Percentiles rank a stretch among this genome's conserved stretches.
Evolutionary conservation across 2,113 vertebrate species (phyloP).

Genomic region (Chaetorhynchus papuensis): DNA sequence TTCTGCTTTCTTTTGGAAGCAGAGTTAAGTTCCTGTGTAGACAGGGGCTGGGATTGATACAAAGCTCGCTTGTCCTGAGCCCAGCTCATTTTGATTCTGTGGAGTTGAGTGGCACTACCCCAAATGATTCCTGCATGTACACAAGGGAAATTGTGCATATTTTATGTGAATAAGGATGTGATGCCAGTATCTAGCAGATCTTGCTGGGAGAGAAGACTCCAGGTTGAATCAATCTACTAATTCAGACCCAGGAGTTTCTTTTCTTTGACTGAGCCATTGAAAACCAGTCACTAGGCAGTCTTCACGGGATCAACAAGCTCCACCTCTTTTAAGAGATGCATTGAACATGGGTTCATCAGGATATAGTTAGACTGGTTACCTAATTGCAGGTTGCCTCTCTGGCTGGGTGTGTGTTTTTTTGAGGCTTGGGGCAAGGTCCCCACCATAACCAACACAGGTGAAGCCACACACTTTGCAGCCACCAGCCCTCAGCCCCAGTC

Average conservation of each 20-base stretch:
- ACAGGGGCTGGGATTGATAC: not conserved
- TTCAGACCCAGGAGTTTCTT: not conserved
- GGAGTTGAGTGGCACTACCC: not conserved
- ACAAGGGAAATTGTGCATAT: fast-evolving
- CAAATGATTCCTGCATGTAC: not conserved
- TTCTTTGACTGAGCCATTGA: not conserved
- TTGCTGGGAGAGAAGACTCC: not conserved
- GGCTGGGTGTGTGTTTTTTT: not conserved
- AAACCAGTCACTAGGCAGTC: not conserved
- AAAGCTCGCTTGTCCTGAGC: not conserved
- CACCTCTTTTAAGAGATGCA: not conserved
- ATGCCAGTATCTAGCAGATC: not conserved
- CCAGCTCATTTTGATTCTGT: fast-evolving
- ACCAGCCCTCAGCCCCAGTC: not conserved
- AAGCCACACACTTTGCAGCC: not conserved
- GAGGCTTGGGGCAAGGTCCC: not conserved
- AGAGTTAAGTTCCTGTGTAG: not conserved
- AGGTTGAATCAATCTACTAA: not conserved
- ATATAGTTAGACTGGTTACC: not conserved
- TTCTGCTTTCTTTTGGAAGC: not conserved
- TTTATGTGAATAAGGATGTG: not conserved
- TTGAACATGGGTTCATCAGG: not conserved
- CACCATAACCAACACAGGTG: not conserved
- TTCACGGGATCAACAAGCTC: not conserved
- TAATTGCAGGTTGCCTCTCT: not conserved